Conservation (phyloP, 2,888 invertebrate species). For the Neoscelio sp. region DNA sequence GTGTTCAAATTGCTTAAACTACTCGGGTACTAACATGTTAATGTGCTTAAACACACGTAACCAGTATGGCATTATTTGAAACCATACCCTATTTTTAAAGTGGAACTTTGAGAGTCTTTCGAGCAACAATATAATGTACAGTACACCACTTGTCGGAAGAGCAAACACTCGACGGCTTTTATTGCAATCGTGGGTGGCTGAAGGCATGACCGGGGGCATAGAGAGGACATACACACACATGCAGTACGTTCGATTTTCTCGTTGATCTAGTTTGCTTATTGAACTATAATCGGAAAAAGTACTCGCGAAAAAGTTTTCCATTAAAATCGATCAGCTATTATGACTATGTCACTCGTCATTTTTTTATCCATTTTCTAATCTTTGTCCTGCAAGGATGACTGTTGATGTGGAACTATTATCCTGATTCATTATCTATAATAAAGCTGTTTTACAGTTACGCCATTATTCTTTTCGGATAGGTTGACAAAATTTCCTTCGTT, state of each 20-base stretch:
- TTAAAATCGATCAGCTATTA: conserved; percentile 2
- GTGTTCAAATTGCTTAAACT: no score
- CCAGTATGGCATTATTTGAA: conserved; percentile 22
- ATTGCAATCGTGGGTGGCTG: conserved; percentile 50
- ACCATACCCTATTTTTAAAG: conserved; percentile 19
- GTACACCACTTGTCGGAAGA: conserved; percentile 55
- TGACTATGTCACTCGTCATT: conserved; percentile 11
- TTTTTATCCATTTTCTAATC: conserved; percentile 20
- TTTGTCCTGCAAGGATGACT: conserved; percentile 2
- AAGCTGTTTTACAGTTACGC: not conserved
- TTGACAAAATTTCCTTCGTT: no score
- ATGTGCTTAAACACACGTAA: conserved; percentile 10
- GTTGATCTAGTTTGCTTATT: conserved; percentile 57
- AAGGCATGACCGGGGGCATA: conserved; percentile 40
- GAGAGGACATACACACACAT: conserved; percentile 41
- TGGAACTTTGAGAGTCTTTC: conserved; percentile 30
- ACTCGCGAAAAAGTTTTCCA: conserved; percentile 22
- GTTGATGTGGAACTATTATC: no score
- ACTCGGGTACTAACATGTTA: not conserved
- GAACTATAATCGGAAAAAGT: conserved; percentile 42
- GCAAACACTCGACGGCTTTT: conserved; percentile 63
- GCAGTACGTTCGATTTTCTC: conserved; percentile 50
- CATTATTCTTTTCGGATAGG: no score
- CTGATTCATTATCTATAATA: no score
- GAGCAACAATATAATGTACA: conserved; percentile 53